phyloP scores from a whole-genome alignment of 2,888 invertebrate genomes.

The Troglohyphantes excavatus region DNA sequence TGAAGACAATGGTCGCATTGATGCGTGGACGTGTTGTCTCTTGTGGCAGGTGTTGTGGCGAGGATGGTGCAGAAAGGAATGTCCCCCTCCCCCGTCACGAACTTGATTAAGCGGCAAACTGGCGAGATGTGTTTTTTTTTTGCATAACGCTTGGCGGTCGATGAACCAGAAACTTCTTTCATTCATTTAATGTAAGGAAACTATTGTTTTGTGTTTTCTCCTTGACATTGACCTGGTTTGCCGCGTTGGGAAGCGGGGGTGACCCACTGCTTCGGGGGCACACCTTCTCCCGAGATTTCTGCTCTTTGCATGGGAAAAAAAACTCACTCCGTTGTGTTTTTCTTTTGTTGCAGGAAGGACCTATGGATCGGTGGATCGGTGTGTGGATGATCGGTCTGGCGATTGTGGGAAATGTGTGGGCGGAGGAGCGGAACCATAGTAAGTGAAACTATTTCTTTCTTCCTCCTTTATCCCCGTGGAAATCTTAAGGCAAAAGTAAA shows the following conservation, averaged over 20 bases:
- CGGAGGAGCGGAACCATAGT: conserved; percentile 28
- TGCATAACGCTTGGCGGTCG: conserved; percentile 4
- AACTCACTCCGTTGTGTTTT: background rate
- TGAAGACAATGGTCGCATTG: conserved; percentile 2
- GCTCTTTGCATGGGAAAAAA: background rate
- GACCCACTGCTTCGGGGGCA: conserved; percentile 56
- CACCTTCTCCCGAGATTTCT: background rate
- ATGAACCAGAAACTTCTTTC: conserved; percentile 60
- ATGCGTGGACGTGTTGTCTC: conserved; percentile 28
- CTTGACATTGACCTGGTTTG: conserved; percentile 65
- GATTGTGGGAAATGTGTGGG: background rate
- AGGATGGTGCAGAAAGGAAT: background rate
- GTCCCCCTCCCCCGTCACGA: background rate
- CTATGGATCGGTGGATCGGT: conserved; percentile 40
- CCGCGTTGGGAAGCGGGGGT: conserved; percentile 35
- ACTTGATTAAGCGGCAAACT: background rate
- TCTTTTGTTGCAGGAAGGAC: conserved; percentile 15
- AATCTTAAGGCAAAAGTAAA: background rate
- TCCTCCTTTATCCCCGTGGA: background rate
- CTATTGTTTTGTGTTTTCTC: conserved; percentile 45
- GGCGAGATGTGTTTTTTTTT: background rate
- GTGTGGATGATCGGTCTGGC: conserved; percentile 25
- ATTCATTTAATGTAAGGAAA: background rate
- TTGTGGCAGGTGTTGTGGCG: background rate
- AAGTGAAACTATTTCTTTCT: conserved; percentile 23